phyloP scores from a whole-genome alignment of 92 coral and sea anemone genomes.

The Virgularia gustaviana region DNA sequence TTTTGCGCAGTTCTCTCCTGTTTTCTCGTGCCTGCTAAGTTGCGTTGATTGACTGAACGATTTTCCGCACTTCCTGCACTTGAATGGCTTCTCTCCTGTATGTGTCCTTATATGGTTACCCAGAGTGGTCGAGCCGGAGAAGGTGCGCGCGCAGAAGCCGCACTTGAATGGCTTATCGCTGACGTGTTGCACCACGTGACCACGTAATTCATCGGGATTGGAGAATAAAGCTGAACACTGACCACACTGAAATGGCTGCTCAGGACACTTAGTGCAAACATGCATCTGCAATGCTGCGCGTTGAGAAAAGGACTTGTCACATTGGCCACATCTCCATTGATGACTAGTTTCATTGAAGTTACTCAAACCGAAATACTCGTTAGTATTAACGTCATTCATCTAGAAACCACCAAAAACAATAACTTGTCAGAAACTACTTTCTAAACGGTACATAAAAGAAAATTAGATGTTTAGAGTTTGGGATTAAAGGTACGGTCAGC shows the following conservation, averaged over 20 bases:
- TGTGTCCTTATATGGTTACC: slow-evolving; percentile 96
- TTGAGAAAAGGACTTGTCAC: slow-evolving; percentile 84
- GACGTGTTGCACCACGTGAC: slow-evolving; percentile 92
- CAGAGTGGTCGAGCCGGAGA: slow-evolving; percentile 97
- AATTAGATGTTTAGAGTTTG: no score
- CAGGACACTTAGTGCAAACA: slow-evolving; percentile 78
- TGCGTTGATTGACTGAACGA: slow-evolving; percentile 91
- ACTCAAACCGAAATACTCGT: slow-evolving; percentile 45
- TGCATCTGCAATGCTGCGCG: slow-evolving; percentile 96
- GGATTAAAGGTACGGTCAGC: no score
- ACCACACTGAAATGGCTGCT: slow-evolving; percentile 92
- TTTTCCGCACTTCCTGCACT: slow-evolving; percentile 75
- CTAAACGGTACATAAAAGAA: no score
- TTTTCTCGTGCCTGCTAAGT: slow-evolving; percentile 87
- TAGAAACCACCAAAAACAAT: no score
- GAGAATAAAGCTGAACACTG: slow-evolving; percentile 92
- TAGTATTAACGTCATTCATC: slow-evolving; percentile 7
- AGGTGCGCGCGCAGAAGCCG: slow-evolving; percentile 95
- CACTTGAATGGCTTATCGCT: slow-evolving; percentile 98
- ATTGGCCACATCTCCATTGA: slow-evolving; percentile 95
- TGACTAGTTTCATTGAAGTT: slow-evolving; percentile 65
- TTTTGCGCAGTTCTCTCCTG: slow-evolving; percentile 71
- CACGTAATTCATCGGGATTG: slow-evolving; percentile 81
- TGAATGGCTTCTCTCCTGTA: slow-evolving; percentile 97
- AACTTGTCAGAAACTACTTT: no score